These are phyloP conservation scores for Grallaria varia DNA, from an alignment of 2,113 vertebrate species.

Conservation along the genomic window DNA sequence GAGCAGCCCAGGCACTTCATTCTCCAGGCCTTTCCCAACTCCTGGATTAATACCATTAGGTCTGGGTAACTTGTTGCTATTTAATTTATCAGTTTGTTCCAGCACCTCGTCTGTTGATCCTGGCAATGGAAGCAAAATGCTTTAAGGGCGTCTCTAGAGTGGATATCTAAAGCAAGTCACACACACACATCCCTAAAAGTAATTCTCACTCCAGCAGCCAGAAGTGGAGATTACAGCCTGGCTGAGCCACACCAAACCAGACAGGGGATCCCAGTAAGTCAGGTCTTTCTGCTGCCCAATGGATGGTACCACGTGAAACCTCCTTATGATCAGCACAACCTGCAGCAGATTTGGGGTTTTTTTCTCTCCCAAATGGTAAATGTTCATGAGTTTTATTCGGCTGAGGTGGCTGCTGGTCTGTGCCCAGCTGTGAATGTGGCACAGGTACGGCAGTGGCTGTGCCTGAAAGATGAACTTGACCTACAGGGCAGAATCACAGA, in stretches of 20 bases:
- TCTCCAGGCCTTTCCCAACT: slow-evolving; percentile 46
- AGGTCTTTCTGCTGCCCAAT: not conserved
- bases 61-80: slow-evolving; percentile 48
- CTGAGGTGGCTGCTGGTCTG: not conserved
- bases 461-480: not conserved
- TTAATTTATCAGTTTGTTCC: slow-evolving; percentile 64
- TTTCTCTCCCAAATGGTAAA: not conserved
- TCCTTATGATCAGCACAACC: not conserved
- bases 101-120: slow-evolving; percentile 54
- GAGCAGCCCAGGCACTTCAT: slow-evolving; percentile 26
- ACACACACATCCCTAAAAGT: not conserved
- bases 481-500: not conserved
- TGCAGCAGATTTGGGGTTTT: not conserved
- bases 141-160: slow-evolving; percentile 16
- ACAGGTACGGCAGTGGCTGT: not conserved
- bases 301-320: not conserved
- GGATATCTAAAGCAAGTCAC: slow-evolving; percentile 34
- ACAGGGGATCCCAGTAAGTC: not conserved
- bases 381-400: not conserved
- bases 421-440: not conserved
- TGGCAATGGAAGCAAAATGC: slow-evolving; percentile 48
- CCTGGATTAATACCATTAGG: slow-evolving; percentile 54
- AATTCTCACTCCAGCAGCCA: slow-evolving; percentile 2
- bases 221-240: slow-evolving; percentile 1
- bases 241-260: not conserved